Percentiles rank a stretch among this genome's conserved stretches.
Conservation (phyloP, 92 coral and sea anemone species). For the Phenganax subtilis region DNA sequence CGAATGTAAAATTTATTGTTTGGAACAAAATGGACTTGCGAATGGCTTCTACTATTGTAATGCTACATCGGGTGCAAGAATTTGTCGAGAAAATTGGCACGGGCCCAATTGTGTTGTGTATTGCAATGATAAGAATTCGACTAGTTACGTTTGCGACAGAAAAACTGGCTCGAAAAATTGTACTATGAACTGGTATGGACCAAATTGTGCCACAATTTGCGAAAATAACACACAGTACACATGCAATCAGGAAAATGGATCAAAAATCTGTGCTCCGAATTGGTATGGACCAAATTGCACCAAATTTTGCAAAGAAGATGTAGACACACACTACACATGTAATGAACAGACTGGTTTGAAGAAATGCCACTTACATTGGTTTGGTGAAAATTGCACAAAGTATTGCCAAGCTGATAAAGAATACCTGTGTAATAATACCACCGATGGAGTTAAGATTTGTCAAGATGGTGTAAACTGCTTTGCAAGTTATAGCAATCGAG, state of each 20-base stretch:
- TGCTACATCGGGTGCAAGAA: slow-evolving; percentile 24
- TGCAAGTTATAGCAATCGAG: background rate
- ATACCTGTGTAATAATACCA: slow-evolving; percentile 13
- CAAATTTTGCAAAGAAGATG: background rate
- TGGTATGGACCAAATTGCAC: slow-evolving; percentile 5
- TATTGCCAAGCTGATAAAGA: slow-evolving; percentile 36
- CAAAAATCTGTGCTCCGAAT: background rate
- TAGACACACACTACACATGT: background rate
- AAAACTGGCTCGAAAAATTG: background rate
- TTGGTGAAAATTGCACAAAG: slow-evolving; percentile 64
- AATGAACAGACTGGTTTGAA: slow-evolving; percentile 16
- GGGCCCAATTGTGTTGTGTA: slow-evolving; percentile 18
- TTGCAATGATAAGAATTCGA: background rate
- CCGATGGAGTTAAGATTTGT: slow-evolving; percentile 26
- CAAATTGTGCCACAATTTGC: background rate
- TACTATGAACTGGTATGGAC: background rate
- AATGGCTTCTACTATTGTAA: slow-evolving; percentile 22
- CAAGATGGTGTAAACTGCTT: background rate
- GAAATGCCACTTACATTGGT: slow-evolving; percentile 65
- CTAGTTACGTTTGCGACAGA: slow-evolving; percentile 8
- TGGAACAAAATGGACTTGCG: slow-evolving; percentile 35
- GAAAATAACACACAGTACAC: background rate
- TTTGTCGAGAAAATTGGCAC: slow-evolving; percentile 47
- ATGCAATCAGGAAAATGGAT: slow-evolving; percentile 38
- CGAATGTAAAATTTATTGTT: slow-evolving; percentile 54